Conservation (phyloP, 2,888 invertebrate species). For the Microplitis manilae region DNA sequence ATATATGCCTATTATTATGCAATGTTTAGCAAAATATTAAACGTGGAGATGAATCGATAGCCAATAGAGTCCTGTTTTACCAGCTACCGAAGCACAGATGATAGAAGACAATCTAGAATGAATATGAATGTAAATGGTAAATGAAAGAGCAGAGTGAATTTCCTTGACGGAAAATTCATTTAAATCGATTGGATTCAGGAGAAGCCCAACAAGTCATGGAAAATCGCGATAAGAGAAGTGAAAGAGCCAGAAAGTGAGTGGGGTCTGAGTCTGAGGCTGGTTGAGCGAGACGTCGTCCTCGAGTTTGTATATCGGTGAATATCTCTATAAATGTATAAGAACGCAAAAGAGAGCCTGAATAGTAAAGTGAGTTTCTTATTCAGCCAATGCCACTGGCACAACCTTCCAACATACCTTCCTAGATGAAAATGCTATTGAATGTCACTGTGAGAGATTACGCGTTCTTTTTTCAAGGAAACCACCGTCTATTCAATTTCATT, state of each 20-base stretch:
- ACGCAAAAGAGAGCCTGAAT: not conserved
- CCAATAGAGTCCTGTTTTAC: not conserved
- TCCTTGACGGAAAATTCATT: not conserved
- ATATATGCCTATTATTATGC: too few relatives aligned
- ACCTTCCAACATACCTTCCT: constrained; percentile 17
- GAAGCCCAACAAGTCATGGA: not conserved
- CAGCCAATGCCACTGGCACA: not conserved
- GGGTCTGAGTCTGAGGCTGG: not conserved
- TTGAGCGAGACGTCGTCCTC: too few relatives aligned
- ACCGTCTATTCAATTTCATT: constrained; percentile 35
- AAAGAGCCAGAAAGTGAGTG: not conserved
- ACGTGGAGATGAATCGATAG: not conserved
- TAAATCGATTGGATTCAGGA: not conserved
- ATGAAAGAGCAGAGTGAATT: not conserved
- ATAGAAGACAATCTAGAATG: not conserved
- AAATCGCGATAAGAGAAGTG: not conserved
- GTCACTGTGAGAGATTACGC: constrained; percentile 66
- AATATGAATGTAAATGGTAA: not conserved
- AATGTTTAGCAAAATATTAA: too few relatives aligned
- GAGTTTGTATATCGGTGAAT: not conserved
- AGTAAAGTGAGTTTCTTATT: constrained; percentile 30
- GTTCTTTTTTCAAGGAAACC: constrained; percentile 60
- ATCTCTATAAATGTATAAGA: constrained; percentile 8
- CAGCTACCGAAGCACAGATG: not conserved
- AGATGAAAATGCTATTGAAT: constrained; percentile 62